Evolutionary conservation across 2,888 invertebrate species (phyloP), one percentile per base, ranked within the genome.

Genomic region (Eilema caniola): DNA sequence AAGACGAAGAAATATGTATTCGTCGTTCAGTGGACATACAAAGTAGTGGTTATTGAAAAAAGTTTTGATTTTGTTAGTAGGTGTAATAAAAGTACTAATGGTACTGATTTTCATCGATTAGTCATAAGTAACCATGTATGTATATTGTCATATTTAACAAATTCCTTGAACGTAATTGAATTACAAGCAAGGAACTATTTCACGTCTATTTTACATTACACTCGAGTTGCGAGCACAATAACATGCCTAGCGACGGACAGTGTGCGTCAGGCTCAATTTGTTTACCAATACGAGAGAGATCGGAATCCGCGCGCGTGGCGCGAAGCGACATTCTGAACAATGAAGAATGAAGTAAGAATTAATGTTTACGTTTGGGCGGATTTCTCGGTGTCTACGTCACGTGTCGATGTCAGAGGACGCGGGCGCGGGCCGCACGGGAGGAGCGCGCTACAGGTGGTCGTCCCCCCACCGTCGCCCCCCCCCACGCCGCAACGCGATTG

Each of bases 331-430:
- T 92, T 92, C 92, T 90, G 90, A 90, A 93, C 94, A 92, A 92
- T 94, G 93, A 94, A 94, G 94, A 94, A 93, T 93, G 94, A 93
- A 94, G 90, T 92, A 93, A 93, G 94, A 93, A 94, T 94, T 94
- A 93, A 93, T 95, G 95, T 95, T 95, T 95, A 95, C 95, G 95
- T 95, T 94, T 94, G 92, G 94, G 93, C 92, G 93, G 93, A 93
- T 94, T 93, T 93, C 93, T 94, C 89, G 84, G 89, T 90, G 93
- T 90, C 93, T 89, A 94, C 95, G 95, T 95, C 95, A 95, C 95
- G 95, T 95, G 95, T 93, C 91, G 92, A 89, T 88, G 92, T 81
- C 82, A 86, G 87, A 80, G 85, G 86, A 85, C 80, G 79, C 74
- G 77, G 80, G 75, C 62, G 37, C 60, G 56, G 65, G 75, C 41